phyloP scores from a whole-genome alignment of 2,888 invertebrate genomes.

The Drosophila tanythrix region DNA sequence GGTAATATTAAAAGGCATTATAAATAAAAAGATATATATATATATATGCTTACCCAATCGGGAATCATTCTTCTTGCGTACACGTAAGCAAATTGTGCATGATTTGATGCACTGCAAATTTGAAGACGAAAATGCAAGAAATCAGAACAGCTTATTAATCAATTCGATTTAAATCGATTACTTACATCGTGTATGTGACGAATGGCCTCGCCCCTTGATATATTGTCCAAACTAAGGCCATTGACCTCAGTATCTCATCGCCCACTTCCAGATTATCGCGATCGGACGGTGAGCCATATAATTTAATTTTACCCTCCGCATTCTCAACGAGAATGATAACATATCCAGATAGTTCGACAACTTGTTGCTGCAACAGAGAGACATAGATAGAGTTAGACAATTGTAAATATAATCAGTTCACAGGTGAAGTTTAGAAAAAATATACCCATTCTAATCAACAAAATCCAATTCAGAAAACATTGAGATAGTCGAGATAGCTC shows the following conservation, averaged over 20 bases:
- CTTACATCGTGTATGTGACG: slow-evolving; percentile 97
- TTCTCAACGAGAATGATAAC: slow-evolving; percentile 97
- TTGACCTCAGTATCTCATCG: slow-evolving; percentile 99
- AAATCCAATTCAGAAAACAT: neutral
- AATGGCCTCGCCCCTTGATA: slow-evolving; percentile 96
- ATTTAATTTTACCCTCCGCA: slow-evolving; percentile 96
- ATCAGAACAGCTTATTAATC: neutral
- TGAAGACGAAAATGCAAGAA: slow-evolving; percentile 41
- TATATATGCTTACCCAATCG: slow-evolving; percentile 91
- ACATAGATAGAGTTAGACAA: neutral
- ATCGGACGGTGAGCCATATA: slow-evolving; percentile 97
- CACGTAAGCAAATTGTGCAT: slow-evolving; percentile 96
- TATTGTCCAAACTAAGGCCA: slow-evolving; percentile 95
- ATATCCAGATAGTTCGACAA: slow-evolving; percentile 97
- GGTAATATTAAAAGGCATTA: neutral
- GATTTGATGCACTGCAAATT: slow-evolving; percentile 96
- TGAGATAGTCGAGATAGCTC: neutral
- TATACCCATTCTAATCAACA: neutral
- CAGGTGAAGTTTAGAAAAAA: neutral
- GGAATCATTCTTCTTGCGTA: slow-evolving; percentile 94
- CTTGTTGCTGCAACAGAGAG: slow-evolving; percentile 81
- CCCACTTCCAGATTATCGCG: slow-evolving; percentile 97
- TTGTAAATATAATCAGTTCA: neutral
- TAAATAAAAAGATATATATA: neutral
- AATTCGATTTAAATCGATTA: slow-evolving; percentile 11